Evolutionary conservation across 1,140 invertebrate genomes (phyloP).

Genomic region (Drosophila grimshawi): DNA sequence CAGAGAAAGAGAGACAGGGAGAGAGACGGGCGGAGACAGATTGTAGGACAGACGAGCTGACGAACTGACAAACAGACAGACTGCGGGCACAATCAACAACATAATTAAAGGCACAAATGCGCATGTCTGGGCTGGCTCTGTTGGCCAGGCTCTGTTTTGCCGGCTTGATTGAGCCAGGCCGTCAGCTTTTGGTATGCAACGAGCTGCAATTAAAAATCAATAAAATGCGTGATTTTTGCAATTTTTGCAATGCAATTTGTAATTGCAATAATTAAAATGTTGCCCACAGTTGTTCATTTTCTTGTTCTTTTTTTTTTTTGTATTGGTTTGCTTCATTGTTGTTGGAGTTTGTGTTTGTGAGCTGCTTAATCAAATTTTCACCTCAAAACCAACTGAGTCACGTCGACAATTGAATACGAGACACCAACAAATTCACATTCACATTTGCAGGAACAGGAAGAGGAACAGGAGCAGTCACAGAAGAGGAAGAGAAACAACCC

Average conservation of each 20-base stretch:
- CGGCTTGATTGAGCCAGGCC: slow-evolving; percentile 17
- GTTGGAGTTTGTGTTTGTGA: background rate
- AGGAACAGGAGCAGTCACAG: slow-evolving; percentile 2
- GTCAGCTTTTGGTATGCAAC: slow-evolving; percentile 69
- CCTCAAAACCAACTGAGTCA: slow-evolving; percentile 49
- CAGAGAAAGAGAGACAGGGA: slow-evolving; percentile 29
- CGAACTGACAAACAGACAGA: slow-evolving; percentile 31
- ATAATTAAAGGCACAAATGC: slow-evolving; percentile 82
- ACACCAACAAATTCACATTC: slow-evolving; percentile 44
- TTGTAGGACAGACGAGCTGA: background rate
- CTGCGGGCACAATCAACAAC: slow-evolving; percentile 65
- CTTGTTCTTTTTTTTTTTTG: background rate
- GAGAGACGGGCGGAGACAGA: slow-evolving; percentile 18
- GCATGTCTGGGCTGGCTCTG: slow-evolving; percentile 49
- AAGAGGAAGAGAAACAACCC: slow-evolving; percentile 29
- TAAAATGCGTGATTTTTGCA: slow-evolving; percentile 83
- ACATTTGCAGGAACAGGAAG: slow-evolving; percentile 1
- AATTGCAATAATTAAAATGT: slow-evolving; percentile 82
- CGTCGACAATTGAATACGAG: slow-evolving; percentile 61
- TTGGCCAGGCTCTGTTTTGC: slow-evolving; percentile 18
- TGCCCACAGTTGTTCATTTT: slow-evolving; percentile 21
- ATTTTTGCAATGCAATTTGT: slow-evolving; percentile 80
- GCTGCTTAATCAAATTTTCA: slow-evolving; percentile 78
- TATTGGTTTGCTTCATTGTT: background rate
- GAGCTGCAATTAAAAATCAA: slow-evolving; percentile 83